phyloP scores from a whole-genome alignment of 2,797 vertebrate genomes.

The Xiphophorus birchmanni region DNA sequence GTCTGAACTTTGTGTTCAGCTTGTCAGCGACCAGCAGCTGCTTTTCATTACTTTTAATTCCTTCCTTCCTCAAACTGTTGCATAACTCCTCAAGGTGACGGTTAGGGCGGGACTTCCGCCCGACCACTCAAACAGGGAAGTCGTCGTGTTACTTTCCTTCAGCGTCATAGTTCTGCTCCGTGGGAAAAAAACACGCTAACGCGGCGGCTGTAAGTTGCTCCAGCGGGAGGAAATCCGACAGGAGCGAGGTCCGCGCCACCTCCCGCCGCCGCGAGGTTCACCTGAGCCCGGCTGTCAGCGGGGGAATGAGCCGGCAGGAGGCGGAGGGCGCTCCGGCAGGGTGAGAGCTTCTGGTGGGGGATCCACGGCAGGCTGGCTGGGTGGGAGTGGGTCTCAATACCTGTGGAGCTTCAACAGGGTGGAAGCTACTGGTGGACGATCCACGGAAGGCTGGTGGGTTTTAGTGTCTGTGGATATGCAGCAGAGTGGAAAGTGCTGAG shows the following conservation, averaged over 20 bases:
- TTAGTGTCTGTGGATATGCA: background rate
- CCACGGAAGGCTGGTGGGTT: background rate
- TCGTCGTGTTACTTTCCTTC: constrained; percentile 55
- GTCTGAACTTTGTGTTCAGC: background rate
- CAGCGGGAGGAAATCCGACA: background rate
- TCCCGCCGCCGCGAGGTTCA: background rate
- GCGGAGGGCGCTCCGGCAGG: background rate
- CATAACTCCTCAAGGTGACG: constrained; percentile 50
- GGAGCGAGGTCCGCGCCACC: background rate
- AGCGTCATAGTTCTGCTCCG: constrained; percentile 12
- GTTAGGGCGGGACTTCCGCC: constrained; percentile 68
- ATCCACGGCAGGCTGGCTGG: background rate
- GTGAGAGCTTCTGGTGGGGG: background rate
- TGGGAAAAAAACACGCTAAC: constrained; percentile 30
- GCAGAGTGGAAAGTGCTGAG: no score
- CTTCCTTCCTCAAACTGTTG: constrained; percentile 12
- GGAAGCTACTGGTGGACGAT: background rate
- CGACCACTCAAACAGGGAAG: constrained; percentile 58
- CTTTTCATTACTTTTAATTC: constrained; percentile 12
- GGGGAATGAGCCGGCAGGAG: constrained; percentile 39
- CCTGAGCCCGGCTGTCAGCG: constrained; percentile 41
- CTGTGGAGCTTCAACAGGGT: background rate
- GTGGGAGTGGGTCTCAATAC: background rate
- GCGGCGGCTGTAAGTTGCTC: constrained; percentile 33
- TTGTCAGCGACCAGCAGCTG: background rate